These are phyloP conservation scores for Dendropsophus ebraccatus DNA, from an alignment of 2,113 vertebrate genomes.

Conservation along the genomic window DNA sequence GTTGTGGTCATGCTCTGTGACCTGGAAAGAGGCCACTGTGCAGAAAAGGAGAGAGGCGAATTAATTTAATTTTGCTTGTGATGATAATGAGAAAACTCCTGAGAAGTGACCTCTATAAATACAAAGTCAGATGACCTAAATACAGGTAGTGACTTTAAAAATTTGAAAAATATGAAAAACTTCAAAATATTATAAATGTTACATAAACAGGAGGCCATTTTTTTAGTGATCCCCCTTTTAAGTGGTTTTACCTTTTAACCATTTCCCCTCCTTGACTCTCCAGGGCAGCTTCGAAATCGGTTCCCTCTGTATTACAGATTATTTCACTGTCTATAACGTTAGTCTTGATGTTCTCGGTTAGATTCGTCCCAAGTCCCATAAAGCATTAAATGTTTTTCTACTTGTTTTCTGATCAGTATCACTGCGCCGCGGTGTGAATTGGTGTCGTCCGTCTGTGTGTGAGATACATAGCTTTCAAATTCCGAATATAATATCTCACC, in stretches of 20 bases:
- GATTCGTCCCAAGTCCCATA: neutral
- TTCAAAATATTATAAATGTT: neutral
- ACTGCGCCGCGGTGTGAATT: neutral
- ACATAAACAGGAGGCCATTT: too few relatives aligned
- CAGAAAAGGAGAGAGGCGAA: too few relatives aligned
- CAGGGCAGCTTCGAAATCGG: neutral
- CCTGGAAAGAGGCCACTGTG: too few relatives aligned
- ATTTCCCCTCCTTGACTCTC: neutral
- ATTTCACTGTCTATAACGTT: neutral
- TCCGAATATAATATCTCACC: slow-evolving; percentile 14
- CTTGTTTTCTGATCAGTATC: neutral
- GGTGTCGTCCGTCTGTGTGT: neutral
- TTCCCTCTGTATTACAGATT: neutral
- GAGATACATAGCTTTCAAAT: neutral
- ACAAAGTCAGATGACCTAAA: too few relatives aligned
- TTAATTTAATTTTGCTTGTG: too few relatives aligned
- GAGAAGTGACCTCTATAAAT: too few relatives aligned
- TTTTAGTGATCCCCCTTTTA: neutral
- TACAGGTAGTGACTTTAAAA: too few relatives aligned
- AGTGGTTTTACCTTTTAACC: neutral
- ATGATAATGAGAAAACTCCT: too few relatives aligned
- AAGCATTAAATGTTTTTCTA: neutral
- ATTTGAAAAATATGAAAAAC: too few relatives aligned
- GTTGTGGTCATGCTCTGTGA: too few relatives aligned
- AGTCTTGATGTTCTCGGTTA: neutral